Evolutionary conservation across 1,140 invertebrate genomes (phyloP).

Genomic region (Drosophila insularis): DNA sequence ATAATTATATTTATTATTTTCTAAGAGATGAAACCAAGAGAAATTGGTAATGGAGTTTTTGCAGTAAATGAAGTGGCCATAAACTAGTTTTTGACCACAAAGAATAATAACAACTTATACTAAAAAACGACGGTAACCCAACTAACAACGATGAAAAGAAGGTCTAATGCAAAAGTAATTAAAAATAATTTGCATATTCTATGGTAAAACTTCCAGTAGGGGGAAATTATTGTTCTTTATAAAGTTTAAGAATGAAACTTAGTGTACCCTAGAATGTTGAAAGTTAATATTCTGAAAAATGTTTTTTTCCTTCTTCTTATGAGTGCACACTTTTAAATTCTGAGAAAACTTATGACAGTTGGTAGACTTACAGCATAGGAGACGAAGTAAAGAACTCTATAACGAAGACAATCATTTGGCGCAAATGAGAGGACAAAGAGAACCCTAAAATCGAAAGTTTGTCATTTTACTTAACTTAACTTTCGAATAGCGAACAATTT

Average conservation of each 20-base stretch:
- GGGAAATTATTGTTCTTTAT: no score
- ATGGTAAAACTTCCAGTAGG: conserved; percentile 15
- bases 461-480: conserved; percentile 48
- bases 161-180: background rate
- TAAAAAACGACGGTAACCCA: no score
- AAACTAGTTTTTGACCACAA: background rate
- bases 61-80: background rate
- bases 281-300: no score
- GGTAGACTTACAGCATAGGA: background rate
- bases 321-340: no score
- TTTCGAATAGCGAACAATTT: conserved; percentile 28
- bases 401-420: background rate
- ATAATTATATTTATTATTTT: background rate
- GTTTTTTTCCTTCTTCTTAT: no score
- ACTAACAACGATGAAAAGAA: background rate
- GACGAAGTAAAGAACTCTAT: conserved; percentile 2
- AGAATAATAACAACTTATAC: background rate
- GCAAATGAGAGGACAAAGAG: background rate
- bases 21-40: background rate
- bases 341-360: no score
- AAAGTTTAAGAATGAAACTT: no score
- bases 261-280: no score
- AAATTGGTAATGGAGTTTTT: background rate
- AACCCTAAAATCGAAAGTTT: conserved; percentile 37
- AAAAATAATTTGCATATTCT: background rate